Percentiles rank a stretch among this genome's conserved stretches.
Conservation (phyloP, 2,113 vertebrate species). For the Etia nguti region DNA sequence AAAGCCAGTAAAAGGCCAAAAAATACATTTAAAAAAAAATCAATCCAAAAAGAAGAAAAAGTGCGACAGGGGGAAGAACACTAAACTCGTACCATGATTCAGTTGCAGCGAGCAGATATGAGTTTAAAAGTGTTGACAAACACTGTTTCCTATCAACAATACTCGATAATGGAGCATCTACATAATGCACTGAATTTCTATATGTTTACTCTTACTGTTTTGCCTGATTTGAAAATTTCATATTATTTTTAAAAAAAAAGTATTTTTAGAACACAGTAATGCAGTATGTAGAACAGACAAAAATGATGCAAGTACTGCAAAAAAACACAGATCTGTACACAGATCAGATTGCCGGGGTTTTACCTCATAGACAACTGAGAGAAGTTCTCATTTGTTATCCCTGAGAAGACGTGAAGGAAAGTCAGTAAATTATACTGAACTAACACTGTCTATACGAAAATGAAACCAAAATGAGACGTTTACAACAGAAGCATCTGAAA, state of each 20-base stretch:
- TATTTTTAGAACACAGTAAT: background rate
- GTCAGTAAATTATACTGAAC: background rate
- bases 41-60: background rate
- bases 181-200: background rate
- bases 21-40: background rate
- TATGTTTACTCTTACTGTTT: rapidly evolving
- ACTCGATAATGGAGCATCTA: background rate
- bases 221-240: background rate
- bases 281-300: background rate
- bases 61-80: background rate
- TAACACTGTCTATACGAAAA: background rate
- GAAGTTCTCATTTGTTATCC: background rate
- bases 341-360: background rate
- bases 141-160: background rate
- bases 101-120: background rate
- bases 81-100: background rate
- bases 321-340: background rate
- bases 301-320: background rate
- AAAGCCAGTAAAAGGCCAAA: background rate
- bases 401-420: background rate
- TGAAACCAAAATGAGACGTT: background rate
- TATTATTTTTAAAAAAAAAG: background rate
- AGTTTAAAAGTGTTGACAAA: background rate
- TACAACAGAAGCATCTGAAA: background rate
- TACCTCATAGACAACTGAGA: background rate